These are phyloP conservation scores for Bembecia ichneumoniformis DNA, from an alignment of 2,888 invertebrate species.

Conservation along the genomic window DNA sequence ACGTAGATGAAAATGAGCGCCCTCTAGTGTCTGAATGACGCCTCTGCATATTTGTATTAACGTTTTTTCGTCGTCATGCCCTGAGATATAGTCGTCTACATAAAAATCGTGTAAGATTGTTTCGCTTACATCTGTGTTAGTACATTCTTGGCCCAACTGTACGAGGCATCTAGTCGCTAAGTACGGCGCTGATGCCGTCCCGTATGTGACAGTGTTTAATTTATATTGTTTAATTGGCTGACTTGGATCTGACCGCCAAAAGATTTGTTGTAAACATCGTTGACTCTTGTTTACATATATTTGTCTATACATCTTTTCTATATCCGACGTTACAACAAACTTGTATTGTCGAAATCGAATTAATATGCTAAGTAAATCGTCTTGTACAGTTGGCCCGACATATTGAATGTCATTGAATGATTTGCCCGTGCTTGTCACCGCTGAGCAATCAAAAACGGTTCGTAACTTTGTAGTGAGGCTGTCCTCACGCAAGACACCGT, in stretches of 20 bases:
- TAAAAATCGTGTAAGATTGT: too few species aligned
- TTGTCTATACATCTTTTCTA: background rate
- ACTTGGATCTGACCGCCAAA: background rate
- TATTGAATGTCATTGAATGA: background rate
- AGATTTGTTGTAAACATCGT: background rate
- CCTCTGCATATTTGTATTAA: too few species aligned
- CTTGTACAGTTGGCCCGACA: background rate
- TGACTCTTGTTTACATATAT: background rate
- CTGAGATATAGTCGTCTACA: too few species aligned
- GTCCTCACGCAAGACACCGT: constrained; percentile 11
- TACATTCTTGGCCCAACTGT: too few species aligned
- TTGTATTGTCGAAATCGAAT: background rate
- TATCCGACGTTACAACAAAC: background rate
- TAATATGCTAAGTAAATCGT: background rate
- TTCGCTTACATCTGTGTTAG: too few species aligned
- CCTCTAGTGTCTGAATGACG: too few species aligned
- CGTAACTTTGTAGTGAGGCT: constrained; percentile 11
- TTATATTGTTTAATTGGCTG: constrained; percentile 1
- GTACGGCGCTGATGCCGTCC: constrained; percentile 6
- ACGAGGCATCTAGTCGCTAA: constrained; percentile 1
- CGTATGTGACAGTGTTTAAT: constrained; percentile 2
- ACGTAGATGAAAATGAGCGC: too few species aligned
- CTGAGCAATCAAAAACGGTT: constrained; percentile 11
- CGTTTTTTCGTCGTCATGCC: too few species aligned
- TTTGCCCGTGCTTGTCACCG: constrained; percentile 6